A percentile compares a stretch with the other conserved stretches of the same genome.
phyloP scores from a whole-genome alignment of 1,140 invertebrate species.

The Drosophila santomea region DNA sequence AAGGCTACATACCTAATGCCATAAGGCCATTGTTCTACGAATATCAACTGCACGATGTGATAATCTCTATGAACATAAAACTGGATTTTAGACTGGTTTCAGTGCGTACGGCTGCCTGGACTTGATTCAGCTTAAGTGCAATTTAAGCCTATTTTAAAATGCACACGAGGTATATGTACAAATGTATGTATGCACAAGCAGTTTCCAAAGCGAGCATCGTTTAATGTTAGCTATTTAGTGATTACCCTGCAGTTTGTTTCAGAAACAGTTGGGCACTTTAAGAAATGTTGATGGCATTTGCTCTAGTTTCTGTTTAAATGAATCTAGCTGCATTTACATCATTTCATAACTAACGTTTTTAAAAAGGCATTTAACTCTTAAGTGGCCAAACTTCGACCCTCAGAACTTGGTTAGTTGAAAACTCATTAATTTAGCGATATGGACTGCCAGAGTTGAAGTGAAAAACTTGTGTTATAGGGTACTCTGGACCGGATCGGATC shows the following conservation, averaged over 20 bases:
- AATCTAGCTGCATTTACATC: not conserved
- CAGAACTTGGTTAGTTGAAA: constrained; percentile 3
- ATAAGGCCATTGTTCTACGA: not conserved
- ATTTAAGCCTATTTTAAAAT: not conserved
- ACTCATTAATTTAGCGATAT: constrained; percentile 12
- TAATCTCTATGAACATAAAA: not conserved
- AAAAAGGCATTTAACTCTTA: not conserved
- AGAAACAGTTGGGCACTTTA: no score
- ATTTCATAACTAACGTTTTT: not conserved
- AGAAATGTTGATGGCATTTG: no score
- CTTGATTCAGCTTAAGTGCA: not conserved
- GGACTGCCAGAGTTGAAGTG: constrained; percentile 21
- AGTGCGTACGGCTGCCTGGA: no score
- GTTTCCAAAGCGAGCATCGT: not conserved
- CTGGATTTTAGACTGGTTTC: not conserved
- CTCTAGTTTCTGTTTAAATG: no score
- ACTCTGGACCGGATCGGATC: constrained; percentile 18
- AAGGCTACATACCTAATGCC: no score
- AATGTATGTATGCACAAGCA: not conserved
- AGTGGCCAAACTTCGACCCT: not conserved
- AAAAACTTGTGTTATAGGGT: constrained; percentile 14
- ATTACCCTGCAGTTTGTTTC: no score
- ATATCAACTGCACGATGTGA: not conserved
- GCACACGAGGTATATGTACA: not conserved
- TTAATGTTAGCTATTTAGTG: constrained; percentile 4